phyloP scores from a whole-genome alignment of 2,113 vertebrate species.

The Poeciliopsis occidentalis region DNA sequence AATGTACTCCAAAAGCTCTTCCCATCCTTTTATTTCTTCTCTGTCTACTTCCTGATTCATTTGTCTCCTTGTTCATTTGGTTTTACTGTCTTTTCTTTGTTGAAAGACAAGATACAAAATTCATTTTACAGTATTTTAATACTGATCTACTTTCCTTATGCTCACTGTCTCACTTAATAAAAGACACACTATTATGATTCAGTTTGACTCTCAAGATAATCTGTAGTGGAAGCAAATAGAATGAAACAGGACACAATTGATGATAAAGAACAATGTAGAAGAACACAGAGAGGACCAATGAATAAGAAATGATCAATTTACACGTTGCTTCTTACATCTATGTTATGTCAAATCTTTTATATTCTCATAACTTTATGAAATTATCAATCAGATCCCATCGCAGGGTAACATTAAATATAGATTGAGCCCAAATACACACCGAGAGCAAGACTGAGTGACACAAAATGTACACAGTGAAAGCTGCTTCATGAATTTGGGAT shows the following conservation, averaged over 20 bases:
- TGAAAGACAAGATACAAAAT: neutral
- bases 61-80: slow-evolving; percentile 2
- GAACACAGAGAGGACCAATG: neutral
- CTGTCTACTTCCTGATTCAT: neutral
- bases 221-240: slow-evolving; percentile 51
- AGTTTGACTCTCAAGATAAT: slow-evolving; percentile 65
- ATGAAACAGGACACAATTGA: slow-evolving; percentile 47
- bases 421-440: slow-evolving; percentile 8
- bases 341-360: slow-evolving; percentile 20
- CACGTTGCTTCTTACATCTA: slow-evolving; percentile 23
- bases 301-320: slow-evolving; percentile 9
- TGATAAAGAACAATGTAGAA: slow-evolving; percentile 23
- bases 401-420: slow-evolving; percentile 33
- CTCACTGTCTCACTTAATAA: slow-evolving; percentile 34
- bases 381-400: neutral
- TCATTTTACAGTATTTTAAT: neutral
- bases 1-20: neutral
- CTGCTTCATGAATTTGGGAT: neutral
- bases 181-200: slow-evolving; percentile 62
- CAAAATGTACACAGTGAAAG: slow-evolving; percentile 20
- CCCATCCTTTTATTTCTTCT: neutral
- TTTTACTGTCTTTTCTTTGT: neutral
- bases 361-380: slow-evolving; percentile 35
- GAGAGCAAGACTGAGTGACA: neutral
- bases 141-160: neutral